Base-by-base conservation (phyloP, 2,113 vertebrate species). In the Montifringilla adamsi region DNA sequence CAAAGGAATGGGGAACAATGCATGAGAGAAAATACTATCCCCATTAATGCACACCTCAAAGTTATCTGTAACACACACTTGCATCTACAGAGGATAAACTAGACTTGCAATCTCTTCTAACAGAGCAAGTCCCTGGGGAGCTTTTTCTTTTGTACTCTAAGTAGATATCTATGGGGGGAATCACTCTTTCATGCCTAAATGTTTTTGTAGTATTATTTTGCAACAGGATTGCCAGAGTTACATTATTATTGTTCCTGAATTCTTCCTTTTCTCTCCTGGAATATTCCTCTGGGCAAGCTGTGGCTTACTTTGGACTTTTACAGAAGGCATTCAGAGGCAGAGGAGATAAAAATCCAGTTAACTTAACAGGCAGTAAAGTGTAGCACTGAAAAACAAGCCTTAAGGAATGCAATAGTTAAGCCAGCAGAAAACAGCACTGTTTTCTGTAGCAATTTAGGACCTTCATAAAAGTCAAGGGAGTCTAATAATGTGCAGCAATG, bases 301-400 rank as follows among this genome's bases (percentile, higher is more conserved):
- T 82, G 70, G 64, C 75, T 97, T 92, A 87, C 59, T 90, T 59
- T 31, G 53, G 56, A 90, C 35, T 90, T 97, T 90, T 52, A 63
- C 39, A 94, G 92, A 89, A 97, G 73, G 55, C 59, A 90, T 78
- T 81, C 91, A 87, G 83, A 95, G n/a, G 70, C 47, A 96, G 59
- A 82, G 67, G 53, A 95, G 95, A 94, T 94, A 84, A 96, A 94
- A 95, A 96, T 91, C 59, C 91, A 86, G 95, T 96, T 94, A 96
- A 94, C 95, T 96, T 94, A 95, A 89, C 82, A 87, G 92, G 78
- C 74, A 88, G 83, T 83, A 79, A 96, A 87, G 72, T 89, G 52
- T 66, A 88, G 33, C 81, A 67, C 15, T 93, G 80, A 90, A 91
- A 95, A 96, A 80, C 44, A 94, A 91, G 87, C 91, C 87, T 95